Evolutionary conservation across 2,888 invertebrate genomes (phyloP), one percentile per base, ranked within the genome.

Genomic region (Eurytoma adleriae): DNA sequence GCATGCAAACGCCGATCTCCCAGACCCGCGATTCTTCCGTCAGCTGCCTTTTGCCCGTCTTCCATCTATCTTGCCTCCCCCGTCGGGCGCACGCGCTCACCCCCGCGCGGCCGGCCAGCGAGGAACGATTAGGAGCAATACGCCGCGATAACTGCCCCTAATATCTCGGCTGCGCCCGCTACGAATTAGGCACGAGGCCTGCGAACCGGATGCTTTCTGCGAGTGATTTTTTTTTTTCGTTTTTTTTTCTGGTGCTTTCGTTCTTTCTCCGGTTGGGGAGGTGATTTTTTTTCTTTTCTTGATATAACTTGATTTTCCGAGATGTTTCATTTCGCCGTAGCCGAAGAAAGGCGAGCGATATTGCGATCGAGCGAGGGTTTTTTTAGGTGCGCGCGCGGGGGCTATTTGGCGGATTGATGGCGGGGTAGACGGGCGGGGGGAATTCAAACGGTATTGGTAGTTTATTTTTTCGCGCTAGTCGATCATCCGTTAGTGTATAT

Each of bases 101-200:
- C 73, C 61, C 84, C 75, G 66, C 54, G 52, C 12, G 13, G 24
- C 71, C 61, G 83, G 73, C 62, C 74, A 71, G 85, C 84, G 83
- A 85, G 85, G 86, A 89, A 89, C 90, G 89, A 90, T 90, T 90
- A 90, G 88, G 88, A 89, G 89, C 89, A 89, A 89, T 90, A 89
- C 89, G 89, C 87, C 87, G 87, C 89, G 89, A 90, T 90, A 89
- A 90, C 89, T 89, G 87, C 88, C 80, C 88, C 88, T 89, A 89
- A 90, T 89, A 89, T 88, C 87, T 85, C 87, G 86, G 85, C 85
- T 86, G 86, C 84, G 85, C 85, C 85, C 84, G 83, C 88, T 88
- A 89, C 88, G 87, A 89, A 89, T 89, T 89, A 89, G 87, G 88
- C 68, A 10, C n/a, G n/a, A 10, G 13, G 71, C 13, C 3, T 27